Percentiles rank a stretch among this genome's conserved stretches.
Conservation (phyloP, 2,113 vertebrate genomes). For the Leptosomus discolor region DNA sequence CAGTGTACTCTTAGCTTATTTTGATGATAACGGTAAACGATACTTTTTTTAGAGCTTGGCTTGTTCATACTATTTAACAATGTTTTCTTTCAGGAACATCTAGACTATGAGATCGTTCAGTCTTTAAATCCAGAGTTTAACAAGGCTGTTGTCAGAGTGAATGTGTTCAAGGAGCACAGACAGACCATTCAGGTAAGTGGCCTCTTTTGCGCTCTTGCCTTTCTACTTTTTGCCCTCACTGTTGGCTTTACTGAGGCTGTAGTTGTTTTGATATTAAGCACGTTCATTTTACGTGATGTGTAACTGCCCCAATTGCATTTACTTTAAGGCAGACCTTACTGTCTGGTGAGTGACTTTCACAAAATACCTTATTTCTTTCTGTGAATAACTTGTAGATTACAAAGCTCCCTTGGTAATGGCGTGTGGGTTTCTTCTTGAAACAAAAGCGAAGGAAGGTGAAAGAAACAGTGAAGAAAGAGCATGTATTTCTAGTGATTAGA, state of each 20-base stretch:
- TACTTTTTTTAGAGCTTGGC: background rate
- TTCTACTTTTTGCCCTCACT: background rate
- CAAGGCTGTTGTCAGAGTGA: slow-evolving; percentile 96
- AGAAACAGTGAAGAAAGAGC: background rate
- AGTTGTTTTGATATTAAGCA: background rate
- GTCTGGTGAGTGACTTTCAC: background rate
- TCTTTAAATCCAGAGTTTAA: slow-evolving; percentile 97
- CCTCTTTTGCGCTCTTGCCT: background rate
- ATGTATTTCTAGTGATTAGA: background rate
- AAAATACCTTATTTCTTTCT: background rate
- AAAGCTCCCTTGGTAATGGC: background rate
- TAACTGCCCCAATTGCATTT: background rate
- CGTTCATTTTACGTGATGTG: background rate
- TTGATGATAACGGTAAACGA: background rate
- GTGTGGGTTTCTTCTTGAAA: background rate
- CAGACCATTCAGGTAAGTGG: slow-evolving; percentile 93
- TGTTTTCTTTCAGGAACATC: slow-evolving; percentile 82
- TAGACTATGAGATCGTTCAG: slow-evolving; percentile 98
- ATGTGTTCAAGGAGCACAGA: slow-evolving; percentile 95
- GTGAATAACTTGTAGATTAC: background rate
- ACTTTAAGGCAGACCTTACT: background rate
- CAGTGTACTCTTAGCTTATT: background rate
- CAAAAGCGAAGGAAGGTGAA: background rate
- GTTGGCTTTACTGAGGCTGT: background rate
- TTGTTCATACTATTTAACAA: background rate